phyloP scores from a whole-genome alignment of 2,113 vertebrate species.

The Larimichthys polyactis region DNA sequence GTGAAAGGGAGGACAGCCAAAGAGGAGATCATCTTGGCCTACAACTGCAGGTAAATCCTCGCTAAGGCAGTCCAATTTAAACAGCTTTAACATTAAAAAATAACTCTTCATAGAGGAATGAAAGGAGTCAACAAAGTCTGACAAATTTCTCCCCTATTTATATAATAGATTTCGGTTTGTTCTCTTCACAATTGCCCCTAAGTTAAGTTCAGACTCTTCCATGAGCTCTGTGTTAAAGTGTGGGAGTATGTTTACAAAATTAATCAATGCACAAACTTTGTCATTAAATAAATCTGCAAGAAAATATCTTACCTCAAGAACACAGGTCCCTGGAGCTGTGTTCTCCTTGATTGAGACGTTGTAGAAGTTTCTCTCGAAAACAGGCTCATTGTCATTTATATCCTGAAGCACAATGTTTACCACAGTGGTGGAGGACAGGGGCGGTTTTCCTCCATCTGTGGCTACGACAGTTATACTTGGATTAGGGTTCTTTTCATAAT shows the following conservation, averaged over 20 bases:
- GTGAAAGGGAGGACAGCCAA: constrained; percentile 84
- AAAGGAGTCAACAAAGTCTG: constrained; percentile 51
- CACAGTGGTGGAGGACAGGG: constrained; percentile 90
- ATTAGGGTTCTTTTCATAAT: constrained; percentile 93
- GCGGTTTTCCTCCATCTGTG: constrained; percentile 89
- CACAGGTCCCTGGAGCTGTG: constrained; percentile 91
- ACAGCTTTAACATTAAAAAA: constrained; percentile 71
- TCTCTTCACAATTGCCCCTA: constrained; percentile 20
- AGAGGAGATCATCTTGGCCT: constrained; percentile 75
- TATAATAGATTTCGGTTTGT: constrained; percentile 46
- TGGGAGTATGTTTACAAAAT: constrained; percentile 38
- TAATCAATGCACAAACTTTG: constrained; percentile 7
- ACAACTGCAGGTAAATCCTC: constrained; percentile 80
- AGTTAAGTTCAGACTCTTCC: constrained; percentile 19
- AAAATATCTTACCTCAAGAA: constrained; percentile 90
- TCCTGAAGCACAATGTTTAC: constrained; percentile 94
- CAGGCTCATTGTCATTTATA: constrained; percentile 95
- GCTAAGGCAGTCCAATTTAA: constrained; percentile 70
- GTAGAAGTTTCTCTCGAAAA: constrained; percentile 93
- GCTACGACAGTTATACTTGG: constrained; percentile 93
- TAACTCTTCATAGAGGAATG: constrained; percentile 54
- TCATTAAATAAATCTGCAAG: constrained; percentile 13
- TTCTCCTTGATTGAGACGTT: constrained; percentile 94
- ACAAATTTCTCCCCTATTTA: constrained; percentile 46
- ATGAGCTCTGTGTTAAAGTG: neutral